Percentiles rank a stretch among this genome's conserved stretches.
Conservation (phyloP, 2,888 invertebrate species). For the Perithous albicinctus region DNA sequence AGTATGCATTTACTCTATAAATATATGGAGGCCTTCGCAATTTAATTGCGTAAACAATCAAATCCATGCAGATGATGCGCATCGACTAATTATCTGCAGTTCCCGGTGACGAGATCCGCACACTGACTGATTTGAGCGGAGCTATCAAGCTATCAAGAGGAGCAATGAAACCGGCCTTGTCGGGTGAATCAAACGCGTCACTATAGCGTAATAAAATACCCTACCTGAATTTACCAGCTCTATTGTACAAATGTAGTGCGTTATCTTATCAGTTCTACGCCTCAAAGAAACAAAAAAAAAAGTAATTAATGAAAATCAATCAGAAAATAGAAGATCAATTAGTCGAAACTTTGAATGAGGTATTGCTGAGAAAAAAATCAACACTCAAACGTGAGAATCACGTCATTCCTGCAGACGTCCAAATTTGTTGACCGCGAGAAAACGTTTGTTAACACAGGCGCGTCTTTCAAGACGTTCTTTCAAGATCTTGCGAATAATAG, state of each 20-base stretch:
- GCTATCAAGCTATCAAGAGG: slow-evolving; percentile 72
- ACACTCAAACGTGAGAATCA: slow-evolving; percentile 49
- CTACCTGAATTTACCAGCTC: slow-evolving; percentile 16
- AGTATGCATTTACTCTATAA: not conserved
- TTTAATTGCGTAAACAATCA: slow-evolving; percentile 72
- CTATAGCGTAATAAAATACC: slow-evolving; percentile 12
- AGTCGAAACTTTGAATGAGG: slow-evolving; percentile 30
- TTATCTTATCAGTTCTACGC: not conserved
- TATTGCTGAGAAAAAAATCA: slow-evolving; percentile 61
- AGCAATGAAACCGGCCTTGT: slow-evolving; percentile 75
- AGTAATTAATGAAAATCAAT: not conserved
- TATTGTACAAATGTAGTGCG: slow-evolving; percentile 34
- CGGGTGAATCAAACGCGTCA: slow-evolving; percentile 65
- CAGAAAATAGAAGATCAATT: not conserved
- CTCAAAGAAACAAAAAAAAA: not conserved
- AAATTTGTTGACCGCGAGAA: slow-evolving; percentile 48
- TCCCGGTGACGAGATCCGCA: slow-evolving; percentile 35
- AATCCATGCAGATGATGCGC: slow-evolving; percentile 71
- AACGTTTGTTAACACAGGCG: slow-evolving; percentile 56
- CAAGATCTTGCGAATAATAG: slow-evolving; percentile 21
- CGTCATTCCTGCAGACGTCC: slow-evolving; percentile 30
- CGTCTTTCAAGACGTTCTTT: slow-evolving; percentile 34
- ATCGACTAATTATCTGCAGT: slow-evolving; percentile 73
- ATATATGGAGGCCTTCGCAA: slow-evolving; percentile 64
- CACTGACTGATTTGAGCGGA: slow-evolving; percentile 59